Base-by-base conservation (phyloP, 2,888 invertebrate species). In the Trilocha varians region DNA sequence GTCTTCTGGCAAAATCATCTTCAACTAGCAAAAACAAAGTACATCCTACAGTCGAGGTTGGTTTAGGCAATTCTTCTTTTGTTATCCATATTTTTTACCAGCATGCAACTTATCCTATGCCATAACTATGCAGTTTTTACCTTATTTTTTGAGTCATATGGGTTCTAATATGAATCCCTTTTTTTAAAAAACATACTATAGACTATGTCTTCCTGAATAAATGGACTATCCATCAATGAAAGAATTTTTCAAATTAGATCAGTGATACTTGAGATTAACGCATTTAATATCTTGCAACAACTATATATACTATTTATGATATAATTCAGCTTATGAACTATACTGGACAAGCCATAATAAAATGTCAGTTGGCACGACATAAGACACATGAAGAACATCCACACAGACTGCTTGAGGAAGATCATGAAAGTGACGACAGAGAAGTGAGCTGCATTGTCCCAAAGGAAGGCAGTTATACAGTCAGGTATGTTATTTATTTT, bases 41-140 rank as follows among this genome's bases (percentile, higher is more conserved):
- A 3, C 92, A 89, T 65, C 94, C 95, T 0, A 89, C 91, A 40
- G 93, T 93, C n/a, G 88, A 91, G 76, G 90, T 94, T 66, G 75
- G 62, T 45, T 35, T 39, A 33, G 13, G 32, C n/a, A 40, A 38
- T 38, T 25, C 32, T n/a, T n/a, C n/a, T n/a, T n/a, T n/a, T n/a
- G n/a, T n/a, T n/a, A n/a, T n/a, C n/a, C n/a, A n/a, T n/a, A n/a
- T n/a, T n/a, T n/a, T n/a, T n/a, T n/a, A n/a, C n/a, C n/a, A n/a
- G n/a, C n/a, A n/a, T n/a, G n/a, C n/a, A n/a, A n/a, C n/a, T n/a
- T n/a, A n/a, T n/a, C n/a, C n/a, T n/a, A n/a, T n/a, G n/a, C n/a
- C n/a, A n/a, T n/a, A n/a, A n/a, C n/a, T n/a, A n/a, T n/a, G n/a
- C n/a, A n/a, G n/a, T n/a, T n/a, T n/a, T n/a, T n/a, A n/a, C n/a